Evolutionary conservation across 1,140 invertebrate species (phyloP), one percentile per base, ranked within the genome.

Genomic region (Danaus melanippus): DNA sequence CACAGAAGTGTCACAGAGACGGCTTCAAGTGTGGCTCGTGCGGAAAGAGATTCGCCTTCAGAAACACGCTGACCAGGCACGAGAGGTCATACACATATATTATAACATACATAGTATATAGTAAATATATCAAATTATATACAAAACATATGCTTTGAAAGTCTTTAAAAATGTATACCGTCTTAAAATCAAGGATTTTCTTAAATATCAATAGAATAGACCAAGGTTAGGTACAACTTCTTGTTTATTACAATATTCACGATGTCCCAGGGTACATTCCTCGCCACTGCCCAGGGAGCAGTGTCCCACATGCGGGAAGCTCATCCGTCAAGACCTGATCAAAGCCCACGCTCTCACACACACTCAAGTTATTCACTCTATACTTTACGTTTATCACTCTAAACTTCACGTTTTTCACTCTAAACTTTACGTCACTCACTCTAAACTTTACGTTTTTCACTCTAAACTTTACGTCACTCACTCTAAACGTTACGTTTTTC

Each of bases 241-340:
- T 46, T 46, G 2, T 46, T 12, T 12, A 12, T 46, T 9, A 12
- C 9, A 41, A 42, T 56, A 39, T 8, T 12, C 10, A 10, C 10
- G 15, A 8, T 39, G 1, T 50, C 45, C 8, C 50, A 78, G 70
- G 11, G 49, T 64, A 11, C 69, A 69, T 56, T 10, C 45, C 12
- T 48, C 49, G 15, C 65, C 70, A 0, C 59, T 48, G 0, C 63
- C 70, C 5, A 67, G 76, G 0, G 56, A 62, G 39, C 54, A 69
- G 42, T 79, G 76, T 40, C 46, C 59, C 0, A 39, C 50, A 0
- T 79, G 76, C 53, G 64, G 62, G n/a, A 76, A 77, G 47, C 53
- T 67, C 47, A 53, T 79, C 0, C 59, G 74, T 1, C 12, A 55
- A 10, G 70, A 71, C 42, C 54, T 74, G 3, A 1, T 61, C 7